Conservation (phyloP, 1,140 invertebrate species). For the Zaprionus vittiger region DNA sequence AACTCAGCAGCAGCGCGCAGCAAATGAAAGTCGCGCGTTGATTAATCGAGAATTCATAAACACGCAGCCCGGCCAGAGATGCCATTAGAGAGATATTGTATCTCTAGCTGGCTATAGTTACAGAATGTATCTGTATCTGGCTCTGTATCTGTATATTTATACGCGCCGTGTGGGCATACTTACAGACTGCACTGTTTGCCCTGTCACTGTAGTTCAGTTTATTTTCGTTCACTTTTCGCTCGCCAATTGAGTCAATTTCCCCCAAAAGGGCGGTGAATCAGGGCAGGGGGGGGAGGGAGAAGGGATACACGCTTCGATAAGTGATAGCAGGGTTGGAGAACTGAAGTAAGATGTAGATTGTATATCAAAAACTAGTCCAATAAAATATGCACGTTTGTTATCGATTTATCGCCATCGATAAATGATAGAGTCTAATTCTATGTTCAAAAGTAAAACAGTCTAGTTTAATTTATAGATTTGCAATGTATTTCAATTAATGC, state of each 20-base stretch:
- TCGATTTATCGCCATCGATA: too few species aligned
- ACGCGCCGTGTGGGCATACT: not conserved
- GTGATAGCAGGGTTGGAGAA: not conserved
- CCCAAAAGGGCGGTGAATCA: not conserved
- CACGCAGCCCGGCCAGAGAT: constrained; percentile 8
- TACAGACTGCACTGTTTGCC: constrained; percentile 8
- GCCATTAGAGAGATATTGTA: constrained; percentile 26
- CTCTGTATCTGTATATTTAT: constrained; percentile 2
- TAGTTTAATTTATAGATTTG: too few species aligned
- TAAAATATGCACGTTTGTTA: too few species aligned
- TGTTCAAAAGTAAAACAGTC: too few species aligned
- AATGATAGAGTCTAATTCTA: too few species aligned
- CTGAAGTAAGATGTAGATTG: too few species aligned
- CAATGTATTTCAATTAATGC: too few species aligned
- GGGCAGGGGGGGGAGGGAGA: too few species aligned
- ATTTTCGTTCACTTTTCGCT: constrained; percentile 32
- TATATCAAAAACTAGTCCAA: too few species aligned
- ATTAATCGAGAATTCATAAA: constrained; percentile 72
- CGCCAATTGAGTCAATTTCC: constrained; percentile 25
- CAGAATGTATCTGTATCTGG: constrained; percentile 7
- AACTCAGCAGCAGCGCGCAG: constrained; percentile 12
- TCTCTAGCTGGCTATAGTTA: constrained; percentile 6
- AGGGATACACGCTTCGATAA: not conserved
- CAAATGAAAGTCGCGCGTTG: constrained; percentile 62
- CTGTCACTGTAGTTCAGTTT: constrained; percentile 9